Base-by-base conservation (phyloP, 2,113 vertebrate species). In the Datnioides undecimradiatus region DNA sequence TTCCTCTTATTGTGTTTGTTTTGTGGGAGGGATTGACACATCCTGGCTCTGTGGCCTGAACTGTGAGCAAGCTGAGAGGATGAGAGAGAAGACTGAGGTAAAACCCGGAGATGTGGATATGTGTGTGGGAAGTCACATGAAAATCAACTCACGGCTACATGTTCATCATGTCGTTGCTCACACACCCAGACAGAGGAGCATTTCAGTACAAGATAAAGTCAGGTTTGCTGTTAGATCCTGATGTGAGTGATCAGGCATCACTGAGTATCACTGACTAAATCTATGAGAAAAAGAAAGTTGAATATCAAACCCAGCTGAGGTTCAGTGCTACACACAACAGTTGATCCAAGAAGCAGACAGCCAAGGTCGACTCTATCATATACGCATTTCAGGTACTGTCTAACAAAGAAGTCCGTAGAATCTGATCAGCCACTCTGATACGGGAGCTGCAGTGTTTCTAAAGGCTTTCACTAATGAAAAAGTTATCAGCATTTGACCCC, bases 91-190 rank as follows among this genome's bases (percentile, higher is more conserved):
- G 72, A 64, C 45, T 65, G 75, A 80, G 51, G 65, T 36, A 89
- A 94, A 94, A 92, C 91, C 60, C 71, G 91, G 88, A 92, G 68
- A 84, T 78, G 72, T 75, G 88, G 78, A 74, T 23, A 45, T 43
- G 10, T 48, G 41, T 33, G 52, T 36, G 64, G 77, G 59, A 82
- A 57, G 14, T 19, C 7, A 4, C 70, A n/a, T 12, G 27, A 60
- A 25, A 57, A 13, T 11, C 13, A 21, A n/a, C 31, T 2, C 7
- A 4, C n/a, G 40, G 14, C 27, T 12, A 33, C 40, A 41, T 11
- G 60, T 45, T 49, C 54, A 17, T 45, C 43, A 14, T 19, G 58
- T 57, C 49, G 38, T n/a, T n/a, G n/a, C n/a, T n/a, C n/a, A 48
- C 52, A 64, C 36, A 23, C 23, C 8, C 21, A 36, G 65, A 34